Evolutionary conservation across 1,140 invertebrate species (phyloP).

Genomic region (Belonocnema kinseyi): DNA sequence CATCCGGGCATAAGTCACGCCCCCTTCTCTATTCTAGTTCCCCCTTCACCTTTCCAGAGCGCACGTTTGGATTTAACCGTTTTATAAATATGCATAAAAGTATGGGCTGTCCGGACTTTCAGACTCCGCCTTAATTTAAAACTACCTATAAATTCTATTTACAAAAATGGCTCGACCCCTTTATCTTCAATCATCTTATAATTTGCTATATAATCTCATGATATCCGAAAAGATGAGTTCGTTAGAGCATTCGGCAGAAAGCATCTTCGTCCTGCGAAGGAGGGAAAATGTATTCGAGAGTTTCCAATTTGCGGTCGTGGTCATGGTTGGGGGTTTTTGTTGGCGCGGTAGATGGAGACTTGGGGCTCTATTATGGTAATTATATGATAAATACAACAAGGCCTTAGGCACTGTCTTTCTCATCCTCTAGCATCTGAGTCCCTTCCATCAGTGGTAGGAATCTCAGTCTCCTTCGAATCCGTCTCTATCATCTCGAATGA

Average conservation of each 20-base stretch:
- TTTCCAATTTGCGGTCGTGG: conserved; percentile 74
- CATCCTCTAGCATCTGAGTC: conserved; percentile 55
- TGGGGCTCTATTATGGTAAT: conserved; percentile 75
- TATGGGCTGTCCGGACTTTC: no score
- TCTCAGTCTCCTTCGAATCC: conserved; percentile 58
- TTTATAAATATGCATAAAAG: no score
- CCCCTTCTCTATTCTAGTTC: no score
- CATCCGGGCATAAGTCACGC: no score
- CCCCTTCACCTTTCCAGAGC: no score
- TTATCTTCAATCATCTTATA: conserved; percentile 8
- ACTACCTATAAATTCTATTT: background rate
- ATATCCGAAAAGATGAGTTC: conserved; percentile 27
- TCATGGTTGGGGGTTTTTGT: conserved; percentile 43
- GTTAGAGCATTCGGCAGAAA: conserved; percentile 5
- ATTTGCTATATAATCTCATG: conserved; percentile 14
- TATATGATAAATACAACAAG: conserved; percentile 77
- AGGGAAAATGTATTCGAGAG: conserved; percentile 59
- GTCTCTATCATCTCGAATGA: conserved; percentile 49
- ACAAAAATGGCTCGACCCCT: conserved; percentile 1
- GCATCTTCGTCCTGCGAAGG: background rate
- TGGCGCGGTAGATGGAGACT: conserved; percentile 57
- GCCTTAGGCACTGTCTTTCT: conserved; percentile 69
- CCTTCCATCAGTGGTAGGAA: conserved; percentile 67
- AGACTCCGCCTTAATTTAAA: no score
- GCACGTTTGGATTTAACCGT: no score